Base-by-base conservation (phyloP, 2,888 invertebrate species). In the Neoitamus cyanurus region DNA sequence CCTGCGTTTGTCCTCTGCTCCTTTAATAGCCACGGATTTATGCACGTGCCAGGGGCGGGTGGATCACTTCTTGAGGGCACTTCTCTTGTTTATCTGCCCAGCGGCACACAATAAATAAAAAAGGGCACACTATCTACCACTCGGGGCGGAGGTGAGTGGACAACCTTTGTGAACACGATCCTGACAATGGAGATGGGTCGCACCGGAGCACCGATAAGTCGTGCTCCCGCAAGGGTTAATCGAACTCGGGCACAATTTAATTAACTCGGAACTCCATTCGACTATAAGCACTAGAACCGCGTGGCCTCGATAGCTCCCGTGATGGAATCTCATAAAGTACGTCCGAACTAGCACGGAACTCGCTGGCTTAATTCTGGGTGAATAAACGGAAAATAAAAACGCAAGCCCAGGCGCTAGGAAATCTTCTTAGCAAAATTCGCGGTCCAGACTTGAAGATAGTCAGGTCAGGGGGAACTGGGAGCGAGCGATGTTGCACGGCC, bases 401-500 rank as follows among this genome's bases (percentile, higher is more conserved):
- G 34, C 34, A 34, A 34, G 7, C 4, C 34, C 34, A 34, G 4
- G 4, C 34, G 34, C 34, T 15, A 9, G 7, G 3, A 48, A 31
- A 48, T n/a, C 2, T 15, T 42, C 28, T 42, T 46, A 30, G 15
- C 3, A 34, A 78, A 78, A 58, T 7, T 34, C 78, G 78, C 78
- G 78, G 20, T 15, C 31, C 30, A 78, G 46, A 30, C 31, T 78
- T 31, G 48, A 48, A 78, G 20, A n/a, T 25, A 46, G 42, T 46
- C 20, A 42, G 15, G 34, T 3, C 34, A 25, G 2, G 1, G 58
- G 58, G 20, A 58, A 15, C 30, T 48, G 15, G 48, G 34, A 78
- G 48, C 78, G 58, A 48, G 25, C 48, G 78, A 58, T 78, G 78
- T 78, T 78, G 78, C 78, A 78, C 78, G 78, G 25, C 15, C 78